Percentiles rank a stretch among this genome's conserved stretches.
Conservation (phyloP, 2,888 invertebrate genomes). For the Limnephilus marmoratus region DNA sequence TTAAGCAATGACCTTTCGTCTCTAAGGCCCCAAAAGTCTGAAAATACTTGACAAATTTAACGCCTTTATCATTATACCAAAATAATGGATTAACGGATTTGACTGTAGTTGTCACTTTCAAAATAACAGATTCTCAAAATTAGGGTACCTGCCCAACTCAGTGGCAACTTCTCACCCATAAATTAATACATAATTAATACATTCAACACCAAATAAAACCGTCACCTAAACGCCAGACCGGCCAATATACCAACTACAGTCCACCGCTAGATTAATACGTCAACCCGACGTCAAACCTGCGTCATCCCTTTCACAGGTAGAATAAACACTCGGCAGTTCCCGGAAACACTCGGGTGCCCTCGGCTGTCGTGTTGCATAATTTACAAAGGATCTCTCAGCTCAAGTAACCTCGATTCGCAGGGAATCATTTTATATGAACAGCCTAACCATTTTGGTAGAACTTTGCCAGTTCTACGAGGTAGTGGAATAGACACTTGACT, state of each 20-base stretch:
- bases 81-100: neutral
- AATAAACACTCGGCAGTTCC: neutral
- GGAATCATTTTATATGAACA: neutral
- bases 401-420: neutral
- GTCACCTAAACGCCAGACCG: neutral
- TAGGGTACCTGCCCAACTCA: neutral
- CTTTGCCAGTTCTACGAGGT: neutral
- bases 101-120: neutral
- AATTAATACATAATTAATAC: conserved; percentile 10
- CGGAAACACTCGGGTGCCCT: conserved; percentile 18
- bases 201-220: neutral
- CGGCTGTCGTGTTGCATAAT: conserved; percentile 14
- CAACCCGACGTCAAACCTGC: conserved; percentile 25
- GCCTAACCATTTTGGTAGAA: neutral
- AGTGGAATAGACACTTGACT: no score
- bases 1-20: no score
- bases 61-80: neutral
- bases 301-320: conserved; percentile 25
- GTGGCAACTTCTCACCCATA: neutral
- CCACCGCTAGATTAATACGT: conserved; percentile 10
- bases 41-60: no score
- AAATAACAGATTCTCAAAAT: neutral
- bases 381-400: neutral
- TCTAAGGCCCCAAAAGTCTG: no score
- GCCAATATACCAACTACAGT: neutral